phyloP scores from a whole-genome alignment of 1,140 invertebrate genomes.

The Zophobas atratus region DNA sequence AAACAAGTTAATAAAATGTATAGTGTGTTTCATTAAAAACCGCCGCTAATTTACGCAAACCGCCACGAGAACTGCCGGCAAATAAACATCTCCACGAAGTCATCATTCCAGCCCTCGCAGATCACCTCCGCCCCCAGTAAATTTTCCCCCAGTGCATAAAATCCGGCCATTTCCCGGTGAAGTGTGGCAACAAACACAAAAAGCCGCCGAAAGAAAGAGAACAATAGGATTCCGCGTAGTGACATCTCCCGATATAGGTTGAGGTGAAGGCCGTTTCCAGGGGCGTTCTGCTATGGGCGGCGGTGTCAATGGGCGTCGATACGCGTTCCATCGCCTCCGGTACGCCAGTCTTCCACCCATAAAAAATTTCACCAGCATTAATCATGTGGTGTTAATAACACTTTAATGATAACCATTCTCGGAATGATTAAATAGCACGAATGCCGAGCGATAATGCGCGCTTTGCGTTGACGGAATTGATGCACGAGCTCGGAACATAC shows the following conservation, averaged over 20 bases:
- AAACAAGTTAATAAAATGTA: no score
- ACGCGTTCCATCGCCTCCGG: background rate
- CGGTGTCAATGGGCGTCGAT: conserved; percentile 14
- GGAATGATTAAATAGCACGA: conserved; percentile 8
- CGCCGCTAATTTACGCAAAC: no score
- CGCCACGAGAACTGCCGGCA: no score
- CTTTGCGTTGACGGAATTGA: background rate
- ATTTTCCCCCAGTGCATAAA: no score
- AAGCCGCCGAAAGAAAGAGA: background rate
- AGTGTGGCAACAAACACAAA: background rate
- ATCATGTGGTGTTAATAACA: conserved; percentile 11
- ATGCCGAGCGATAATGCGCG: background rate
- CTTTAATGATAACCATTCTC: conserved; percentile 12
- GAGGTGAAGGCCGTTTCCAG: conserved; percentile 18
- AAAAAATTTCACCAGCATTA: conserved; percentile 1
- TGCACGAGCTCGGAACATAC: background rate
- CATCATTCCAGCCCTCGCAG: no score
- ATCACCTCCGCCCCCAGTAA: no score
- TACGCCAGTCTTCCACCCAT: background rate
- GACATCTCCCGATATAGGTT: conserved; percentile 19
- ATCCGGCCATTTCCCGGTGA: no score
- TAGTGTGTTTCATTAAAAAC: no score
- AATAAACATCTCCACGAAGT: no score
- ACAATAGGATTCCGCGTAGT: conserved; percentile 13
- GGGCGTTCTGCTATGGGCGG: background rate